Evolutionary conservation across 1,140 invertebrate species (phyloP).

Genomic region (Cydia fagiglandana): DNA sequence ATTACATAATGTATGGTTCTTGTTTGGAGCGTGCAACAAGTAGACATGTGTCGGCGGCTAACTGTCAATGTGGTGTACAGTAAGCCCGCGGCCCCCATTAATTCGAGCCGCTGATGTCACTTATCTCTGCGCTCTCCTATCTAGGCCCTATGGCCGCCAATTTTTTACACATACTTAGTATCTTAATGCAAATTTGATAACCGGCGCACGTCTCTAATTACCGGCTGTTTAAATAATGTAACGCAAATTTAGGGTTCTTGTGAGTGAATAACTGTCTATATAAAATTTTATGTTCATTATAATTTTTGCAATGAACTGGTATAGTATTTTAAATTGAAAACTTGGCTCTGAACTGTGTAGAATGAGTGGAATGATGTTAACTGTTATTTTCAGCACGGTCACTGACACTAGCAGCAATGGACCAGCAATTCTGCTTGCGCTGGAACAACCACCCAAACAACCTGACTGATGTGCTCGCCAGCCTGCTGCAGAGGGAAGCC

Average conservation of each 20-base stretch:
- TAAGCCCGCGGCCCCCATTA: slow-evolving; percentile 79
- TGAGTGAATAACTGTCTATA: slow-evolving; percentile 38
- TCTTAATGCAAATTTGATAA: slow-evolving; percentile 72
- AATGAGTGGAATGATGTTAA: slow-evolving; percentile 35
- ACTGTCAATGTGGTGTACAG: slow-evolving; percentile 80
- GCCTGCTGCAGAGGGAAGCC: slow-evolving; percentile 90
- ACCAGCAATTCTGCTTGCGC: slow-evolving; percentile 96
- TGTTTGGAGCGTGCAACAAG: slow-evolving; percentile 78
- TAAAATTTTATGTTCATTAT: slow-evolving; percentile 41
- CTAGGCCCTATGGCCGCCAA: slow-evolving; percentile 77
- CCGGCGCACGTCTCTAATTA: slow-evolving; percentile 68
- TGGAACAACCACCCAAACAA: slow-evolving; percentile 97
- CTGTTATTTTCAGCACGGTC: slow-evolving; percentile 74
- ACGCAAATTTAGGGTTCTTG: slow-evolving; percentile 53
- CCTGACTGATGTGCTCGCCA: slow-evolving; percentile 92
- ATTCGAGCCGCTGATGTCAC: slow-evolving; percentile 79
- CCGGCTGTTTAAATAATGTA: slow-evolving; percentile 52
- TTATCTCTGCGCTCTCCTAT: slow-evolving; percentile 76
- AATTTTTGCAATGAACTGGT: slow-evolving; percentile 39
- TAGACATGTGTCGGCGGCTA: slow-evolving; percentile 79
- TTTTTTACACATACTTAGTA: slow-evolving; percentile 70
- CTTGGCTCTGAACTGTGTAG: slow-evolving; percentile 31
- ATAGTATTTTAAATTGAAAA: slow-evolving; percentile 24
- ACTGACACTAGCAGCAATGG: slow-evolving; percentile 84
- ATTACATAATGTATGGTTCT: slow-evolving; percentile 80